Evolutionary conservation across 2,888 invertebrate species (phyloP).

Genomic region (Drosophila picticornis): DNA sequence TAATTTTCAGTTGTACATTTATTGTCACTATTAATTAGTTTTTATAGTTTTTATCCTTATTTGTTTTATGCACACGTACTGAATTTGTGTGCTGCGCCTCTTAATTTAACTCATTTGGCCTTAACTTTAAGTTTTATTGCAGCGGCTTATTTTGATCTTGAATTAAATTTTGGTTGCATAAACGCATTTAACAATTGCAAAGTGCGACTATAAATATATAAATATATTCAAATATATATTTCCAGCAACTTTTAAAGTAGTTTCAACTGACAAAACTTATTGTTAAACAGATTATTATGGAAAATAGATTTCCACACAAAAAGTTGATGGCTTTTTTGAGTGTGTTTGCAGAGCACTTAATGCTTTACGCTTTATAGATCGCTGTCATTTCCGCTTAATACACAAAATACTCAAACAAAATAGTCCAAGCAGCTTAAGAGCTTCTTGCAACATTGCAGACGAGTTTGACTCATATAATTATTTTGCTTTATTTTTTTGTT

Average conservation of each 20-base stretch:
- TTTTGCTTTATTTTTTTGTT: background rate
- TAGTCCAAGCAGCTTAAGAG: constrained; percentile 7
- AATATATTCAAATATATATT: background rate
- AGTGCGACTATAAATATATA: background rate
- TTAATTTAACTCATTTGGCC: constrained; percentile 17
- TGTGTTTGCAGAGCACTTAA: background rate
- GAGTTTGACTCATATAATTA: constrained; percentile 23
- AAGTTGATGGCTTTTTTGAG: background rate
- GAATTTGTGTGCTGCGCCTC: constrained; percentile 23
- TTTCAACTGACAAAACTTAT: background rate
- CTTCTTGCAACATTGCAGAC: background rate
- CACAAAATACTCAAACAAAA: background rate
- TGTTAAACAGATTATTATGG: background rate
- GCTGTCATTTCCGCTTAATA: background rate
- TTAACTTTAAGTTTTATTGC: background rate
- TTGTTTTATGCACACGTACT: constrained; percentile 2
- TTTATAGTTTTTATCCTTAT: constrained; percentile 16
- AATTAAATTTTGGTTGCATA: background rate
- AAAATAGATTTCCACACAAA: background rate
- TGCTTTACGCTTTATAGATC: background rate
- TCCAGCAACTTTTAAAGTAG: background rate
- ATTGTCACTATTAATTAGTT: background rate
- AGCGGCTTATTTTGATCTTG: background rate
- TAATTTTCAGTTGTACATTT: background rate
- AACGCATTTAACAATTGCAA: background rate